Evolutionary conservation across 1,140 invertebrate genomes (phyloP).

Genomic region (Ips nitidus): DNA sequence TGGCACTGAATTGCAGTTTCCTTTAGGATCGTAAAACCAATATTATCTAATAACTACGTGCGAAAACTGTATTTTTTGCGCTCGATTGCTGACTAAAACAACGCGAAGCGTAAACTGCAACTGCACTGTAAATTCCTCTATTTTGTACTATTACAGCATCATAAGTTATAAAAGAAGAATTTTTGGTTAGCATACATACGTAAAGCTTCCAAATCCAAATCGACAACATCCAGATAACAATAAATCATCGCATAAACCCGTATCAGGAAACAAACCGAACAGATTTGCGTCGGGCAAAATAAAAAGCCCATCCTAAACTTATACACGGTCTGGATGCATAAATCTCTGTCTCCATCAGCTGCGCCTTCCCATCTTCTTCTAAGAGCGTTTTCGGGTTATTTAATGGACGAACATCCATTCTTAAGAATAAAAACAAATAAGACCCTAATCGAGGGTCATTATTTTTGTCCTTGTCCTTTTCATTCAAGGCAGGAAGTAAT

Average conservation of each 20-base stretch:
- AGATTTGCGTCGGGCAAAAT: not conserved
- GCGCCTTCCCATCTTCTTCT: slow-evolving; percentile 23
- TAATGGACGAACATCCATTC: slow-evolving; percentile 25
- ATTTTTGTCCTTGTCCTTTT: not conserved
- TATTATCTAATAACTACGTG: no score
- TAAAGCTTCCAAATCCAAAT: no score
- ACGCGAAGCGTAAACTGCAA: no score
- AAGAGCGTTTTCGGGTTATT: slow-evolving; percentile 26
- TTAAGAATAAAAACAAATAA: slow-evolving; percentile 27
- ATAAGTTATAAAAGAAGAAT: no score
- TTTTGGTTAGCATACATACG: no score
- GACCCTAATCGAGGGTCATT: slow-evolving; percentile 21
- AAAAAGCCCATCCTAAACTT: slow-evolving; percentile 10
- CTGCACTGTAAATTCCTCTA: no score
- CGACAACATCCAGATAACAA: not conserved
- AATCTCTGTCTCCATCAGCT: slow-evolving; percentile 25
- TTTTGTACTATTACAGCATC: no score
- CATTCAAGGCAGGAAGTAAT: no score
- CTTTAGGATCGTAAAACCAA: no score
- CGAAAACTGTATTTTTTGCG: no score
- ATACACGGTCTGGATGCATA: slow-evolving; percentile 15
- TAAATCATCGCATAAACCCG: slow-evolving; percentile 2
- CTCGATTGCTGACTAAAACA: no score
- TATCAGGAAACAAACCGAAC: slow-evolving; percentile 6
- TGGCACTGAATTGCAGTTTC: no score